phyloP scores from a whole-genome alignment of 2,888 invertebrate species.

The Stenurella melanura region DNA sequence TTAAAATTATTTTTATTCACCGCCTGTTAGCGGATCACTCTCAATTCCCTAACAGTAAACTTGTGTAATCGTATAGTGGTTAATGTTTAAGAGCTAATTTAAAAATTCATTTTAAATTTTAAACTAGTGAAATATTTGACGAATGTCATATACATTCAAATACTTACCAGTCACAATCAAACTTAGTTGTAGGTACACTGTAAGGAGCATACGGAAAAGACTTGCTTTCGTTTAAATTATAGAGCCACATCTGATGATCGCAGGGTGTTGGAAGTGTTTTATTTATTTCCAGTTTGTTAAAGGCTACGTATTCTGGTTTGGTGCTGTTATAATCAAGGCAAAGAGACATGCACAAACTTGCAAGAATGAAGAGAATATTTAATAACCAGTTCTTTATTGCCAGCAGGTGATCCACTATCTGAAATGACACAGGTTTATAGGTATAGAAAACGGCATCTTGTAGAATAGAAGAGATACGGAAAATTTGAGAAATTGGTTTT shows the following conservation, averaged over 20 bases:
- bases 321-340: slow-evolving; percentile 46
- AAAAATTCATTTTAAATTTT: too few relatives aligned
- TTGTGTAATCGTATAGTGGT: too few relatives aligned
- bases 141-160: background rate
- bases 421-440: background rate
- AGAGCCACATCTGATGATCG: slow-evolving; percentile 80
- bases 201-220: slow-evolving; percentile 57
- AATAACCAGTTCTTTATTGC: slow-evolving; percentile 69
- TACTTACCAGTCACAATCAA: slow-evolving; percentile 78
- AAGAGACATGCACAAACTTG: background rate
- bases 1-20: too few relatives aligned
- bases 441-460: too few relatives aligned
- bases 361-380: slow-evolving; percentile 10
- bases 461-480: too few relatives aligned
- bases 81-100: too few relatives aligned
- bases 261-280: slow-evolving; percentile 90
- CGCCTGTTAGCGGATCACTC: too few relatives aligned
- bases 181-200: slow-evolving; percentile 59
- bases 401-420: slow-evolving; percentile 69
- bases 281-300: slow-evolving; percentile 82
- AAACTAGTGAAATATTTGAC: too few relatives aligned
- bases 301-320: slow-evolving; percentile 71
- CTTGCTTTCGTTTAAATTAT: slow-evolving; percentile 61
- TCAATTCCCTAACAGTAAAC: too few relatives aligned
- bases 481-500: too few relatives aligned